Percentiles rank a stretch among this genome's conserved stretches.
Evolutionary conservation across 2,888 invertebrate genomes (phyloP).

Genomic region (Plutella xylostella): DNA sequence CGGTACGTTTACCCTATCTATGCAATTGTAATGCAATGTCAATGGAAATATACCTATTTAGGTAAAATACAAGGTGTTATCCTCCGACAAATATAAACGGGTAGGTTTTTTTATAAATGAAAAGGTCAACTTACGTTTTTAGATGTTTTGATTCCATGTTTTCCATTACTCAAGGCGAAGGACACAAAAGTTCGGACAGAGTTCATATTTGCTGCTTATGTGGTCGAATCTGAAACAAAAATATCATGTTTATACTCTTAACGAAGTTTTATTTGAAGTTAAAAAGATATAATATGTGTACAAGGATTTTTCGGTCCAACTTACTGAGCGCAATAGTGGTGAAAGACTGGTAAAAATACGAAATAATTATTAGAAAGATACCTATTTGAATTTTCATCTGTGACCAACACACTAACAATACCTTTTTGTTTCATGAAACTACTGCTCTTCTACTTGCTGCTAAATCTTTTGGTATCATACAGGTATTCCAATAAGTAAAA

Average conservation of each 20-base stretch:
- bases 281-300: background rate
- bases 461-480: too few relatives aligned
- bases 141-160: slow-evolving; percentile 26
- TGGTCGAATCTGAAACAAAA: slow-evolving; percentile 23
- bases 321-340: background rate
- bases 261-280: background rate
- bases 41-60: too few relatives aligned
- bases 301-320: background rate
- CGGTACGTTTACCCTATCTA: too few relatives aligned
- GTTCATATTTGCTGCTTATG: slow-evolving; percentile 32
- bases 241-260: background rate
- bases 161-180: slow-evolving; percentile 38
- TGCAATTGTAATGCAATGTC: too few relatives aligned
- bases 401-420: too few relatives aligned
- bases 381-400: background rate
- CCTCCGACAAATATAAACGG: too few relatives aligned
- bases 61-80: too few relatives aligned
- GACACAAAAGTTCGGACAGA: slow-evolving; percentile 42
- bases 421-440: too few relatives aligned
- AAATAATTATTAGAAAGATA: background rate
- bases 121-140: slow-evolving; percentile 8
- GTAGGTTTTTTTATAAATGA: too few relatives aligned
- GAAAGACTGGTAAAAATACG: background rate
- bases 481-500: too few relatives aligned
- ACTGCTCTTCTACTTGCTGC: too few relatives aligned